phyloP scores from a whole-genome alignment of 2,888 invertebrate species.

The Chrysopilus asiliformis region DNA sequence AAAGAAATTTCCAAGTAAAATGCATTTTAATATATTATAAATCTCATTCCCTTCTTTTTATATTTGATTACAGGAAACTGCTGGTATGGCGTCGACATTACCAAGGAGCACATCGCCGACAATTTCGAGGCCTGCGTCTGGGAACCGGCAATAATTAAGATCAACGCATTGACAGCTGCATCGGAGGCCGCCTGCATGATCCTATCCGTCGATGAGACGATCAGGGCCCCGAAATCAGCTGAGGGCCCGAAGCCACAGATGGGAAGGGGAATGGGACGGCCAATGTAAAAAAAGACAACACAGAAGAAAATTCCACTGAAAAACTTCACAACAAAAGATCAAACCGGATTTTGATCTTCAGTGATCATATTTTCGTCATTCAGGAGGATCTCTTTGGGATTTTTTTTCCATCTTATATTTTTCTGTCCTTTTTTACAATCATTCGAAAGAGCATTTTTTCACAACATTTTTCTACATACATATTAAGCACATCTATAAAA shows the following conservation, averaged over 20 bases:
- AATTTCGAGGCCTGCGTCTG: constrained; percentile 91
- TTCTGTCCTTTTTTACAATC: too few relatives aligned
- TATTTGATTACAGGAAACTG: constrained; percentile 46
- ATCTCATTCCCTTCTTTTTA: neutral
- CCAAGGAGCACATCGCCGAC: constrained; percentile 84
- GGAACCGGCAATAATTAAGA: constrained; percentile 95
- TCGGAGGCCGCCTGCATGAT: constrained; percentile 90
- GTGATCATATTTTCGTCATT: too few relatives aligned
- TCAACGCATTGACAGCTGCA: constrained; percentile 93
- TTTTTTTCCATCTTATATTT: too few relatives aligned
- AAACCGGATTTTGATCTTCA: too few relatives aligned
- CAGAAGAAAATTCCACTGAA: too few relatives aligned
- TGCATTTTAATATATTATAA: neutral
- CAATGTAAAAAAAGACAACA: constrained; percentile 48
- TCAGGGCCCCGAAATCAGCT: constrained; percentile 72
- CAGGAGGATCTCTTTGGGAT: too few relatives aligned
- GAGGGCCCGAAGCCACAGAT: constrained; percentile 39
- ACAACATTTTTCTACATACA: too few relatives aligned
- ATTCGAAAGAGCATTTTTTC: too few relatives aligned
- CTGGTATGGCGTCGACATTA: constrained; percentile 95
- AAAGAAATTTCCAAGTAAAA: too few relatives aligned
- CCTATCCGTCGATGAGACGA: constrained; percentile 95
- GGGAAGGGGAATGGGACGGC: constrained; percentile 61
- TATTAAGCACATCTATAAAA: too few relatives aligned
- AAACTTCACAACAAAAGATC: too few relatives aligned